Conservation (phyloP, 2,888 invertebrate genomes). For the Noctua pronuba region DNA sequence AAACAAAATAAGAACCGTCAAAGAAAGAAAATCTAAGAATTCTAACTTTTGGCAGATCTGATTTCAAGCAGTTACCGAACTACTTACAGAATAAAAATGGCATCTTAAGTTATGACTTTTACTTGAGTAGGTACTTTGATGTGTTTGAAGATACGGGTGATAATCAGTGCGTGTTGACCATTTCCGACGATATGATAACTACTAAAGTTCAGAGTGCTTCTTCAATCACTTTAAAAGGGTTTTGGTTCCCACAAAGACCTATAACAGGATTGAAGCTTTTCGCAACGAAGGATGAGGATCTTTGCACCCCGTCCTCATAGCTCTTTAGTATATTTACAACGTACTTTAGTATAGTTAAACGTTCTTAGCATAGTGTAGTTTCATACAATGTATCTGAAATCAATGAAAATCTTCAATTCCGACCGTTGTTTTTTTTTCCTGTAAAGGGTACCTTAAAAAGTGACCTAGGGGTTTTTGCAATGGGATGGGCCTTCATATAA, state of each 20-base stretch:
- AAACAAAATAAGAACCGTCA: no score
- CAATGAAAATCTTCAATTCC: background rate
- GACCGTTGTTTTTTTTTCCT: background rate
- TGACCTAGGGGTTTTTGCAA: background rate
- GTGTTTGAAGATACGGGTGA: no score
- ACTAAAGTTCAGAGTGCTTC: background rate
- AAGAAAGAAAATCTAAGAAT: no score
- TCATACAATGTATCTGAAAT: background rate
- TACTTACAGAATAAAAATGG: no score
- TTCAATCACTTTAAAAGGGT: background rate
- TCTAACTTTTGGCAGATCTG: no score
- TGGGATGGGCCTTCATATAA: background rate
- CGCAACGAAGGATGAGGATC: background rate
- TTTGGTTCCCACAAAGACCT: background rate
- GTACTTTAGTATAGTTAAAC: background rate
- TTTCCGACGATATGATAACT: background rate
- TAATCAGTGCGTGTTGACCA: background rate
- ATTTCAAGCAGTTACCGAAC: no score
- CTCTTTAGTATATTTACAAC: background rate
- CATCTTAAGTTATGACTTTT: no score
- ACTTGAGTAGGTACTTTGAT: no score
- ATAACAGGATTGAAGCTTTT: background rate
- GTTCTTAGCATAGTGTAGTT: background rate
- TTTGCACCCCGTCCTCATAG: background rate
- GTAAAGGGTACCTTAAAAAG: background rate